phyloP scores from a whole-genome alignment of 2,797 vertebrate species.

The Sciurus carolinensis region DNA sequence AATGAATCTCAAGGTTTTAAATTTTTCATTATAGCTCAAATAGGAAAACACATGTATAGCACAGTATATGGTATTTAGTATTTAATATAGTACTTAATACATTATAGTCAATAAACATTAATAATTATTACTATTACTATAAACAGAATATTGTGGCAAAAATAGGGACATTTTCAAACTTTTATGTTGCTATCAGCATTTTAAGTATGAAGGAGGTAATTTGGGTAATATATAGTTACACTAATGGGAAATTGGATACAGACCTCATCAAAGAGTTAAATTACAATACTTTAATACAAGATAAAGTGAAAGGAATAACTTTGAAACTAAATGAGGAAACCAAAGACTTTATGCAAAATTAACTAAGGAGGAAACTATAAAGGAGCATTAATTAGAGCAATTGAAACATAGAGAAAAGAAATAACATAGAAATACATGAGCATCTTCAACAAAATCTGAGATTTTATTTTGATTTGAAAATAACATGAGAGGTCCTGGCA shows the following conservation, averaged over 20 bases:
- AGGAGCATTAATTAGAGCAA: neutral
- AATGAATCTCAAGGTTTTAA: neutral
- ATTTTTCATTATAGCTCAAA: neutral
- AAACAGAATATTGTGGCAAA: neutral
- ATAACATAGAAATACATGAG: neutral
- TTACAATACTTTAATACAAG: neutral
- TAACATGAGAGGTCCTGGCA: neutral
- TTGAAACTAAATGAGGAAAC: neutral
- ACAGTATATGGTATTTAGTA: neutral
- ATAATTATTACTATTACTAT: neutral
- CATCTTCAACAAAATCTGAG: neutral
- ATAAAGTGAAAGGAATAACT: neutral
- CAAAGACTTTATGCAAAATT: neutral
- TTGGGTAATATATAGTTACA: neutral
- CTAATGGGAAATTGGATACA: neutral
- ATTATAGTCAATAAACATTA: neutral
- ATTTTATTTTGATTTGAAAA: slow-evolving; percentile 31
- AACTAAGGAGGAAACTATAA: neutral
- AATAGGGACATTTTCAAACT: neutral
- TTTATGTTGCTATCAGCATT: neutral
- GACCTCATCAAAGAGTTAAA: neutral
- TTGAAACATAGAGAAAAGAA: neutral
- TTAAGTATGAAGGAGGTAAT: slow-evolving; percentile 5
- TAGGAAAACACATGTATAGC: neutral
- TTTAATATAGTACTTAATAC: neutral